A percentile compares a stretch with the other conserved stretches of the same genome.
These are phyloP conservation scores for Bursaphelenchus okinawaensis DNA, from an alignment of 2,888 invertebrate species.

Conservation along the genomic window DNA sequence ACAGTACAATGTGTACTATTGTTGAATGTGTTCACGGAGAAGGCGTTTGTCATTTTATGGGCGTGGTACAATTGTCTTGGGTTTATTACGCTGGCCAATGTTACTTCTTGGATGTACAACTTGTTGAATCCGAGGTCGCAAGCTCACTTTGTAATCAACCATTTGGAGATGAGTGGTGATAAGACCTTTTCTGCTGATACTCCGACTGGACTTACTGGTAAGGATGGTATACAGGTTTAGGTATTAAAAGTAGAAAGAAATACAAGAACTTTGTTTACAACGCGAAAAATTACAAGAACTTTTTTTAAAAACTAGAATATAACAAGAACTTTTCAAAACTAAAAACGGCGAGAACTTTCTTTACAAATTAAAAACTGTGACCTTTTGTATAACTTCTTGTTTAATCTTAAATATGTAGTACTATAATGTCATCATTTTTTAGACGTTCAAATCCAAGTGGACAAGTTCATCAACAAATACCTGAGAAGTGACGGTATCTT, in stretches of 20 bases:
- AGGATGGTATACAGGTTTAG: no score
- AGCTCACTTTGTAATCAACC: slow-evolving; percentile 51
- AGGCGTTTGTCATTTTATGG: slow-evolving; percentile 29
- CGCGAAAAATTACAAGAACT: no score
- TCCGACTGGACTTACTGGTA: slow-evolving; percentile 16
- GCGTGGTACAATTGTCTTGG: slow-evolving; percentile 48
- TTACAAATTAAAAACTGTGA: no score
- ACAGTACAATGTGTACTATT: slow-evolving; percentile 55
- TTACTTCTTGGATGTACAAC: slow-evolving; percentile 45
- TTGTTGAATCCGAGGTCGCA: slow-evolving; percentile 41
- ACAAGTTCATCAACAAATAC: slow-evolving; percentile 45
- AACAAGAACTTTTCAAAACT: no score
- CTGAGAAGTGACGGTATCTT: slow-evolving; percentile 53
- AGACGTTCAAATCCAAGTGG: slow-evolving; percentile 39
- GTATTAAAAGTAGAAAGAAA: no score
- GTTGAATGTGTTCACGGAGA: slow-evolving; percentile 54
- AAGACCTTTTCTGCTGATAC: slow-evolving; percentile 29
- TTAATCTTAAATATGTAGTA: no score
- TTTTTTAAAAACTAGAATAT: no score
- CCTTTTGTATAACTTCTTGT: no score
- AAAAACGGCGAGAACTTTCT: no score
- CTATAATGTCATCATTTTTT: slow-evolving; percentile 9
- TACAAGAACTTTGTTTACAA: no score
- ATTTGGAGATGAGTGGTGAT: slow-evolving; percentile 53
- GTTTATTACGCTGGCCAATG: slow-evolving; percentile 43